Base-by-base conservation (phyloP, 2,888 invertebrate genomes). In the Pecten maximus region DNA sequence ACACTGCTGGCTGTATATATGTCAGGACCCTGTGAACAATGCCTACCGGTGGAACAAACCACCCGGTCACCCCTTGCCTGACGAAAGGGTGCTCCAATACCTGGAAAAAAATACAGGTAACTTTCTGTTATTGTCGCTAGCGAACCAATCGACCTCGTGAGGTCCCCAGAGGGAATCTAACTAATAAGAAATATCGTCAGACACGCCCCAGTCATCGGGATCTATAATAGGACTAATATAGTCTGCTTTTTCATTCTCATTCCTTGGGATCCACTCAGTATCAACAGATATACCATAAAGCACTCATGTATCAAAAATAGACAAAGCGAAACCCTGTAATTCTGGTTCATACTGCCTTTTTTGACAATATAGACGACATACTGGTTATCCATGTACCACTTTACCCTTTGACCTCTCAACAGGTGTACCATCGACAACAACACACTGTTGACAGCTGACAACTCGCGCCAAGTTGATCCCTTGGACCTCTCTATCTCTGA, bases 321-420 rank as follows among this genome's bases (percentile, higher is more conserved):
- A n/a, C n/a, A n/a, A n/a, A n/a, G n/a, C n/a, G n/a, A n/a, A n/a
- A n/a, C n/a, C n/a, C n/a, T n/a, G n/a, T n/a, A n/a, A n/a, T n/a
- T n/a, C n/a, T n/a, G n/a, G n/a, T 93, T 92, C 89, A 92, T 92
- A 28, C 91, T 91, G 16, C 91, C 93, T 23, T 92, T 92, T 88
- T 88, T 40, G 0, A 91, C 89, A 54, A 93, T 91, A 6, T 35
- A 40, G 10, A 87, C 91, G 74, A 92, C 91, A 28, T 86, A 90
- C 48, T 92, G 88, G 28, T 92, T 93, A 54, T 92, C 92, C 12
- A 91, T 86, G 87, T 92, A 91, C 91, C 92, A 93, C 89, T 93
- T 93, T 3, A 92, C 90, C 39, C 60, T 88, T 16, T 90, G 88
- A 23, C 90, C 90, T 39, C n/a, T 28, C 12, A 93, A 89, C 44